These are phyloP conservation scores for Helogale parvula DNA, from an alignment of 2,113 vertebrate genomes.

Conservation along the genomic window DNA sequence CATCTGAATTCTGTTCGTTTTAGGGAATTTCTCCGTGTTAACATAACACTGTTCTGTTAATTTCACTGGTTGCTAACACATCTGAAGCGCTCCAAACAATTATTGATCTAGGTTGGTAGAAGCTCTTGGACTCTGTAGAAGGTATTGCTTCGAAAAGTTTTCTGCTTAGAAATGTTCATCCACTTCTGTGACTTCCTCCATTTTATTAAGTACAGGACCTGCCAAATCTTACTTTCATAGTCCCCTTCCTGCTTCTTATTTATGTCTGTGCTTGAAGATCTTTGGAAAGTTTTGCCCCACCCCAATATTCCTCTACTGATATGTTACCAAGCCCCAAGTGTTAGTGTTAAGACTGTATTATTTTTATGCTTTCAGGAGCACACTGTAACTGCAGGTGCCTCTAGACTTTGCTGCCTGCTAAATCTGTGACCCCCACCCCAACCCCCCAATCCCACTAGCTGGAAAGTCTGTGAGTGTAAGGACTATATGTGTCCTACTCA, in stretches of 20 bases:
- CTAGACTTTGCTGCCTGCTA: not conserved
- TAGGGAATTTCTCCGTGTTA: not conserved
- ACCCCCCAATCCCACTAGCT: not conserved
- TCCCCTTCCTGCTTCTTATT: not conserved
- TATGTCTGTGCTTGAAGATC: not conserved
- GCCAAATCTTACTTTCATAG: not conserved
- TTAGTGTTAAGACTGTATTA: not conserved
- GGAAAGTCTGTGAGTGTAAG: not conserved
- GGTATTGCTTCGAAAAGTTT: not conserved
- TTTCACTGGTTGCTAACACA: not conserved
- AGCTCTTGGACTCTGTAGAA: not conserved
- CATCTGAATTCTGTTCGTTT: slow-evolving; percentile 23
- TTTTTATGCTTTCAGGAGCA: not conserved
- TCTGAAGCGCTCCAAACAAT: not conserved
- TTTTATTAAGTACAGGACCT: not conserved
- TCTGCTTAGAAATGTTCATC: slow-evolving; percentile 23
- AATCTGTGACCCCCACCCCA: not conserved
- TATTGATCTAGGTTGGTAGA: not conserved
- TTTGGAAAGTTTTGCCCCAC: not conserved
- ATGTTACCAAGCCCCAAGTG: not conserved
- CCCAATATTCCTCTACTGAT: not conserved
- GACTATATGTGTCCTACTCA: not conserved
- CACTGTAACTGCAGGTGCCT: not conserved
- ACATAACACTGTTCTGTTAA: no score
- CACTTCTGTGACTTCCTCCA: not conserved